Base-by-base conservation (phyloP, 1,140 invertebrate genomes). In the Cotesia typhae region DNA sequence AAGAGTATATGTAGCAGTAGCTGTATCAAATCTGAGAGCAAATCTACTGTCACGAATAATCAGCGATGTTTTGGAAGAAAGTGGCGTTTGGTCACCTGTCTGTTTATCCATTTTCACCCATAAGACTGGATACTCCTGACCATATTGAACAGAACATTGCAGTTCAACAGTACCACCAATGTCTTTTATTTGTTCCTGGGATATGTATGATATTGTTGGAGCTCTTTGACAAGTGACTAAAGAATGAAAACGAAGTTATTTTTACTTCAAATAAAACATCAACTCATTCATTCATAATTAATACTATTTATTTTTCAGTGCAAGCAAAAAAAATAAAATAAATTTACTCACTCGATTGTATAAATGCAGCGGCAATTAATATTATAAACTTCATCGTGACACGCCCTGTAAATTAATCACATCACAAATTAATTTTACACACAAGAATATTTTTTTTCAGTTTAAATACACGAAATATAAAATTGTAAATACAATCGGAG, bases 141-240 rank as follows among this genome's bases (percentile, higher is more conserved):
- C 92, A 87, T 96, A 96, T 79, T 96, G 94, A 3, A 97, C 95
- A 0, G 94, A 95, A 83, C 96, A 97, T 67, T 92, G 91, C 66
- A 97, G 87, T 80, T 97, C 94, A 0, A 95, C 94, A 10, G 93
- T 93, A 36, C 93, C 93, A 1, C 95, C 95, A 76, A 97, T 96
- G 85, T 96, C 94, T 80, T 94, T 92, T 57, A 97, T 95, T 87
- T 96, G 94, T 83, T 95, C 93, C 82, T 96, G 94, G 1, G 94
- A 94, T 75, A 97, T 96, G 75, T 95, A 94, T 0, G 95, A 96
- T 79, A 97, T 97, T 1, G 94, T 95, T 3, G 96, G 96, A 12
- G 94, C 95, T 74, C 94, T 88, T 81, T 96, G 95, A 12, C 87
- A 88, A 59, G 80, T 73, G 52, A 79, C 92, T 93, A 80, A 28